Percentiles rank a stretch among this genome's conserved stretches.
These are phyloP conservation scores for Phengaris arion DNA, from an alignment of 2,888 invertebrate genomes.

Conservation along the genomic window DNA sequence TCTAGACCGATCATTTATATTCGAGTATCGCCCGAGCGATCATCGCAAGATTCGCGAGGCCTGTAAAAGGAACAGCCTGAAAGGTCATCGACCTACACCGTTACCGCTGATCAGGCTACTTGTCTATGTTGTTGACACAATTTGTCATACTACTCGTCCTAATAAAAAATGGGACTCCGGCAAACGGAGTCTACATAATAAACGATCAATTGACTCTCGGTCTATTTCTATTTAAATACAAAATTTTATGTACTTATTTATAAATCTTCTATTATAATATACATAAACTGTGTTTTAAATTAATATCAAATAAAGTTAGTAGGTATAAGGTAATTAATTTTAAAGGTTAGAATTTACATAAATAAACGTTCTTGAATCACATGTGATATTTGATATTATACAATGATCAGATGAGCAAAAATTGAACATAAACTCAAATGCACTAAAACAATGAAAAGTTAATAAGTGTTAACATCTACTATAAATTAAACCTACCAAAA, in stretches of 20 bases:
- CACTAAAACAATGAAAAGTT: too few relatives aligned
- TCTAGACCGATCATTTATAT: slow-evolving; percentile 40
- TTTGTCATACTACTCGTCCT: slow-evolving; percentile 27
- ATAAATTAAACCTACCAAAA: too few relatives aligned
- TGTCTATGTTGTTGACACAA: neutral
- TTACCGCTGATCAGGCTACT: slow-evolving; percentile 46
- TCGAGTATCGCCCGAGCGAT: slow-evolving; percentile 52
- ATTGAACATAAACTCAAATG: too few relatives aligned
- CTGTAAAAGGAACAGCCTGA: slow-evolving; percentile 72
- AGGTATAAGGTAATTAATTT: too few relatives aligned
- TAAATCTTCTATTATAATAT: neutral
- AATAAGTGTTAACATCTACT: too few relatives aligned
- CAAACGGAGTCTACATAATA: neutral
- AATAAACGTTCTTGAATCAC: too few relatives aligned
- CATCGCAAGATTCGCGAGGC: slow-evolving; percentile 60
- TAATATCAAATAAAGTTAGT: too few relatives aligned
- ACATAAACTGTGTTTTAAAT: too few relatives aligned
- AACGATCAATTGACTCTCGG: neutral
- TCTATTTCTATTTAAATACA: neutral
- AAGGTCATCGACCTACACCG: slow-evolving; percentile 74
- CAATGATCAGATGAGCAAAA: too few relatives aligned
- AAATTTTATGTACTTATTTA: neutral
- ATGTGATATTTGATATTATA: too few relatives aligned
- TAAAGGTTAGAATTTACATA: too few relatives aligned
- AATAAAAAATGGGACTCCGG: neutral